Base-by-base conservation (phyloP, 1,140 invertebrate species). In the Halesus radiatus region DNA sequence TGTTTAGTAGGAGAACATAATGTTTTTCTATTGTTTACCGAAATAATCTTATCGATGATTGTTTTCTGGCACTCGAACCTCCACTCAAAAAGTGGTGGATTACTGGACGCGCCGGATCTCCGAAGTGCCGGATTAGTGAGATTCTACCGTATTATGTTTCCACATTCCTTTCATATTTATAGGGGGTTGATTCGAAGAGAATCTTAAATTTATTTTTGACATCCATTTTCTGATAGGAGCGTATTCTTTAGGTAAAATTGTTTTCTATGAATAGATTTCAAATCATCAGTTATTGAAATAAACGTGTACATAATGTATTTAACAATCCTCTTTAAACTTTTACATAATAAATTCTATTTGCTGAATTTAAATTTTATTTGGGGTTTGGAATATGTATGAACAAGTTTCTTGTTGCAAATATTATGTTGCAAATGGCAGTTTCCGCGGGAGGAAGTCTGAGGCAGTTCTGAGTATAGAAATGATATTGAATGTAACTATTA, bases 291-390 rank as follows among this genome's bases (percentile, higher is more conserved):
- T 60, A 60, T 7, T 60, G 37, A 45, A 60, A 23, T 60, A 60
- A 60, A 60, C 7, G 23, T 60, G 56, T 60, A 60, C 56, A 60
- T 60, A 45, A 45, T 45, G 37, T 45, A 60, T 60, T 60, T 60
- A 60, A 60, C 18, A 23, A 18, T 60, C 18, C 22, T 60, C 18
- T 60, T 60, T 60, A 22, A 60, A 60, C 37, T 45, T 45, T 45
- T 45, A 45, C 37, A 8, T 45, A 45, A 23, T 60, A 23, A 23
- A 60, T 60, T 20, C 16, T 23, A 13, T 22, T 20, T 6, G 15
- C 20, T 60, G n/a, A 22, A 20, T 23, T 60, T 1, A 23, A 60
- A 20, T 13, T n/a, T n/a, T 60, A 60, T 20, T 60, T 60, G 18
- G 18, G 1, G 23, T 60, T 23, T 56, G n/a, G 54, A 60, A 10